Evolutionary conservation across 1,140 invertebrate genomes (phyloP), one percentile per base, ranked within the genome.

Genomic region (Bombus ignitus): DNA sequence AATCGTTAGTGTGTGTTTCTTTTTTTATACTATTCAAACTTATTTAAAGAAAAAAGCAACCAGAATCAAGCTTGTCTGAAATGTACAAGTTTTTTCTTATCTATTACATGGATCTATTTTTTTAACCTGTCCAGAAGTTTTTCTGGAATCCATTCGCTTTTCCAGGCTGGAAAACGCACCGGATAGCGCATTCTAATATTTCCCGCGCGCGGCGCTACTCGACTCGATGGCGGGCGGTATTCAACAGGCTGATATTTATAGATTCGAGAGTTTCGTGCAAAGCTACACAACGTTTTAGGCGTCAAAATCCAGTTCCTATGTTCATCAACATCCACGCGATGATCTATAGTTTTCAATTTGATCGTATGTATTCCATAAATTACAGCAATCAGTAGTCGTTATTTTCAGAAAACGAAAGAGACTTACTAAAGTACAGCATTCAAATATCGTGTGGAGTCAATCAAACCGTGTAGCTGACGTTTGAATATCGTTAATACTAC

Each of bases 221-320:
- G 37, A 47, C 39, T 35, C 73, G 87, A 91, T 91, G 92, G 90
- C 91, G 93, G 92, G 89, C 87, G 85, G 88, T 74, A 92, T 93
- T 93, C 92, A 93, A 94, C 91, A 79, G 81, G 65, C 92, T 72
- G 92, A 92, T 94, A 94, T 94, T 94, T 93, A 94, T 94, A 94
- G 94, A 93, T 75, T 87, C 83, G 80, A 89, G 92, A 93, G 91
- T 93, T 92, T 92, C 89, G 87, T 90, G 90, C 87, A 91, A 92
- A 93, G 74, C 79, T 85, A 89, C 90, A 89, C 90, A 89, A 85
- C 86, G 89, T 89, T 93, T 92, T 89, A 89, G 88, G 90, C 90
- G 90, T 93, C 89, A 92, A 94, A 94, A 91, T 91, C 87, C 76
- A 81, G 76, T 87, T 86, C 59, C 81, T 84, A 83, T 75, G 88